These are phyloP conservation scores for Calidris pygmaea DNA, from an alignment of 2,113 vertebrate species.

Conservation along the genomic window DNA sequence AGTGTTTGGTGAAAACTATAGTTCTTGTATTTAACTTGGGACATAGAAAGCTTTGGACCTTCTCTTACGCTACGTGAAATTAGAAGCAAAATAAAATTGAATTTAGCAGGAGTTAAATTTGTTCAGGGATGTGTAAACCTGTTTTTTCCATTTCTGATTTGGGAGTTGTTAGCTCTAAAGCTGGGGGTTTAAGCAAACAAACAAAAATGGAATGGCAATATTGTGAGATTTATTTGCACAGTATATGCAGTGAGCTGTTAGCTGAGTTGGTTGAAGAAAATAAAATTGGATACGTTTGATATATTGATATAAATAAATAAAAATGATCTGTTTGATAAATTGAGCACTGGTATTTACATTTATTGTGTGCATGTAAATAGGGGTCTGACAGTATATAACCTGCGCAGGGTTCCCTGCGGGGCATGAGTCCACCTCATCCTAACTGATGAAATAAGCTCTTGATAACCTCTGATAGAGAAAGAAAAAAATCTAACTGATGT, in stretches of 20 bases:
- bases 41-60: neutral
- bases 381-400: neutral
- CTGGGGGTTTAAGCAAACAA: constrained; percentile 15
- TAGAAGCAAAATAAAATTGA: constrained; percentile 2
- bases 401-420: fast-evolving
- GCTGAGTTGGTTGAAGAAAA: constrained; percentile 9
- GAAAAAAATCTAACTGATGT: neutral
- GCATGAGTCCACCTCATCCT: neutral
- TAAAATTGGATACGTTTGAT: neutral
- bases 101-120: constrained; percentile 23
- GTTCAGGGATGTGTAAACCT: constrained; percentile 30
- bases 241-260: constrained; percentile 31
- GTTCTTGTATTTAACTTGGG: neutral
- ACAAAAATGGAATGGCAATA: neutral
- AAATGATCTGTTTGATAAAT: neutral
- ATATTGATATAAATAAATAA: constrained; percentile 3
- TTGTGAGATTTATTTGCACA: constrained; percentile 30
- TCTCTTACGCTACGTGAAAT: neutral
- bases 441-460: neutral
- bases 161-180: constrained; percentile 3
- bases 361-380: neutral
- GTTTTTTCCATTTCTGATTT: constrained; percentile 30
- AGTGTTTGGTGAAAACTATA: neutral
- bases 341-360: neutral
- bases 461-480: neutral